Percentiles rank a stretch among this genome's conserved stretches.
Evolutionary conservation across 2,888 invertebrate species (phyloP).

Genomic region (Notocelia uddmanniana): DNA sequence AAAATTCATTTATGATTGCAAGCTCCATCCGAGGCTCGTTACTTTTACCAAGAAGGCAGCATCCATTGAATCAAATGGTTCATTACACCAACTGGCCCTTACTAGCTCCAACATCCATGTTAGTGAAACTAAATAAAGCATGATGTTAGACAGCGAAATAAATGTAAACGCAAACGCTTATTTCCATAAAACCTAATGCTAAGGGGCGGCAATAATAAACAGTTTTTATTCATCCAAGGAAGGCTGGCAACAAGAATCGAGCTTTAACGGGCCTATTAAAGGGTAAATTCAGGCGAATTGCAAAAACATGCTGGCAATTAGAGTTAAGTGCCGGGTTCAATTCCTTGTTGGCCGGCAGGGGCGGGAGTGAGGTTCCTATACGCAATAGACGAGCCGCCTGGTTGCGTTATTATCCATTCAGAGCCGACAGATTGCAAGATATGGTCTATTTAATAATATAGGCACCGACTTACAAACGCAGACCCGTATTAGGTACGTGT

Average conservation of each 20-base stretch:
- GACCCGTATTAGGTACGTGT: constrained; percentile 57
- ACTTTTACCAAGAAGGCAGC: constrained; percentile 36
- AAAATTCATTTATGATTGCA: constrained; percentile 36
- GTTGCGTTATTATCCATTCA: constrained; percentile 74
- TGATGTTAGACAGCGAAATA: constrained; percentile 40
- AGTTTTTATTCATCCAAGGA: constrained; percentile 47
- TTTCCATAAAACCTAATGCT: constrained; percentile 45
- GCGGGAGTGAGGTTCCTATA: constrained; percentile 66
- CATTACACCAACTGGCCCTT: constrained; percentile 37
- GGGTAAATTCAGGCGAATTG: constrained; percentile 66
- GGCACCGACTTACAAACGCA: constrained; percentile 56
- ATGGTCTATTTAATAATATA: constrained; percentile 75
- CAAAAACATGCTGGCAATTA: constrained; percentile 74
- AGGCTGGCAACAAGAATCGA: constrained; percentile 47
- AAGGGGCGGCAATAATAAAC: constrained; percentile 43
- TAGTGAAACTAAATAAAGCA: constrained; percentile 35
- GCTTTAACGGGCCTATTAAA: constrained; percentile 63
- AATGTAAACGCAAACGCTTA: constrained; percentile 40
- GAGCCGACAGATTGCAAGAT: constrained; percentile 71
- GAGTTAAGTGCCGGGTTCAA: constrained; percentile 69
- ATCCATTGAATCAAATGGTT: constrained; percentile 39
- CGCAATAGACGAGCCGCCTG: constrained; percentile 65
- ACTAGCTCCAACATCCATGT: constrained; percentile 32
- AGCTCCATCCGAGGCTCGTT: constrained; percentile 29
- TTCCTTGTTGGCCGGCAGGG: constrained; percentile 68